These are phyloP conservation scores for Python bivittatus DNA, from an alignment of 2,113 vertebrate species.

Conservation along the genomic window DNA sequence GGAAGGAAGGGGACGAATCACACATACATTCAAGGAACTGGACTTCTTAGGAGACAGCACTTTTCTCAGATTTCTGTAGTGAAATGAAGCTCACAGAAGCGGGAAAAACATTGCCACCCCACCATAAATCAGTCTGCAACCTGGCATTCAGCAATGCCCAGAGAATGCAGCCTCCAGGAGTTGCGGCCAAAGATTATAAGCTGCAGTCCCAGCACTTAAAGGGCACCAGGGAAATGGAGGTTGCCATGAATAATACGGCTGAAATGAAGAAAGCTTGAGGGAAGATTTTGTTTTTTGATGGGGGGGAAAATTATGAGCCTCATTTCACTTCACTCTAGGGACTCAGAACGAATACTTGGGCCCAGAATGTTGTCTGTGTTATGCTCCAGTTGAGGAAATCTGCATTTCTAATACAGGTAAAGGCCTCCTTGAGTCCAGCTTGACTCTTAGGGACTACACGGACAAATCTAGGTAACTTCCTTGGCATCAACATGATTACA, in stretches of 20 bases:
- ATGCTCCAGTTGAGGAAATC: neutral
- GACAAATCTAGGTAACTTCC: neutral
- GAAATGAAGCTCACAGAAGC: neutral
- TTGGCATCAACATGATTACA: neutral
- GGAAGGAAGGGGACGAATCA: constrained; percentile 64
- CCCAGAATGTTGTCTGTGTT: neutral
- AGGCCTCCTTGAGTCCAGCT: neutral
- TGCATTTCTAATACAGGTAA: neutral
- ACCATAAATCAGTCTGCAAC: neutral
- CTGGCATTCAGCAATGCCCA: neutral
- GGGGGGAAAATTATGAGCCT: neutral
- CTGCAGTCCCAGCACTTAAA: neutral
- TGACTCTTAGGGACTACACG: neutral
- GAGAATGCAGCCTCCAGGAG: neutral
- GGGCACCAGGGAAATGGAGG: neutral
- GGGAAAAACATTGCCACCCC: neutral
- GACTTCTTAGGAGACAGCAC: neutral
- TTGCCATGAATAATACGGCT: neutral
- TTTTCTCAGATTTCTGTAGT: neutral
- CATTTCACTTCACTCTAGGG: neutral
- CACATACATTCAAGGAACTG: neutral
- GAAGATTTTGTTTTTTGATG: neutral
- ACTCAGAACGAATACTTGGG: neutral
- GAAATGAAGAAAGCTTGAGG: neutral
- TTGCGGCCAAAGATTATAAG: neutral